phyloP scores from a whole-genome alignment of 2,888 invertebrate genomes.

The Brachyopa scutellaris region DNA sequence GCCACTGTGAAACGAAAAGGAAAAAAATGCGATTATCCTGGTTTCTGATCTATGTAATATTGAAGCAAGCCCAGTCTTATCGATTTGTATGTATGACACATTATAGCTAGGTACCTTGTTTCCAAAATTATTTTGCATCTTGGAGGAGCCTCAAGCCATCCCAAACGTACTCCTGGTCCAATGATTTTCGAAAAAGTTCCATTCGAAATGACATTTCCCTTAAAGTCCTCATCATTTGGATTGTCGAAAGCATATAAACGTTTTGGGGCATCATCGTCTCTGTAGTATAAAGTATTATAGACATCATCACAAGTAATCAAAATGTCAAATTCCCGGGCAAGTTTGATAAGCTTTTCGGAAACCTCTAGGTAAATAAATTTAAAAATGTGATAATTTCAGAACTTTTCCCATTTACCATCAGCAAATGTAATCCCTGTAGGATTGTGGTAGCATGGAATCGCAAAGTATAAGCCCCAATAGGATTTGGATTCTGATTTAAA shows the following conservation, averaged over 20 bases:
- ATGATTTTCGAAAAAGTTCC: constrained; percentile 86
- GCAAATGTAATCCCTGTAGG: constrained; percentile 84
- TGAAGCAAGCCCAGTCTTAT: too few relatives aligned
- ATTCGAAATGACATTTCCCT: constrained; percentile 85
- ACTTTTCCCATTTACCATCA: constrained; percentile 81
- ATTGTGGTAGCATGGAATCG: constrained; percentile 85
- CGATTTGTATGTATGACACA: too few relatives aligned
- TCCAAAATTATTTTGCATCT: constrained; percentile 80
- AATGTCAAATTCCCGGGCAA: constrained; percentile 82
- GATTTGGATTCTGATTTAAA: constrained; percentile 80
- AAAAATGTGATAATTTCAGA: not conserved
- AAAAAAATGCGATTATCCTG: not conserved
- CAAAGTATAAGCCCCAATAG: constrained; percentile 84
- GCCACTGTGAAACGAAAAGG: constrained; percentile 79
- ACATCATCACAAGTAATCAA: constrained; percentile 85
- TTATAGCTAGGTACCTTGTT: constrained; percentile 76
- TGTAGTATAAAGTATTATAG: constrained; percentile 84
- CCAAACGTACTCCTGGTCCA: constrained; percentile 85
- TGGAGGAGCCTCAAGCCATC: constrained; percentile 85
- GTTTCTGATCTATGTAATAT: too few relatives aligned
- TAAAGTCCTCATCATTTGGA: constrained; percentile 78
- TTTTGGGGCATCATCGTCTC: constrained; percentile 80
- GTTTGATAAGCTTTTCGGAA: constrained; percentile 80
- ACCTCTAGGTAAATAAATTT: constrained; percentile 77
- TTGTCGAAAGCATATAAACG: constrained; percentile 84